phyloP scores from a whole-genome alignment of 2,888 invertebrate genomes.

The Eutolmus rufibarbis region DNA sequence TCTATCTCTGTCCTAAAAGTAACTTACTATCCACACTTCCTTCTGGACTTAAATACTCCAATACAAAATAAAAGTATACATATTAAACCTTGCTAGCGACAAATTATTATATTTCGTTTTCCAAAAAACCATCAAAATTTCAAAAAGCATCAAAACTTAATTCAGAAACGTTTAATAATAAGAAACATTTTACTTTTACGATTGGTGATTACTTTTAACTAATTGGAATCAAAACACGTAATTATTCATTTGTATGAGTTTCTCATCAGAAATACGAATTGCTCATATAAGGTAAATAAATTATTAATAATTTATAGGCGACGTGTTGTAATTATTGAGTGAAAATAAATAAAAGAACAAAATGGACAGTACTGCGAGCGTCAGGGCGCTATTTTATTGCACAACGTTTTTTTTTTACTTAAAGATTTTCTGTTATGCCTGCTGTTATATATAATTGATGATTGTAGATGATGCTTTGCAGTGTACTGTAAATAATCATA shows the following conservation, averaged over 20 bases:
- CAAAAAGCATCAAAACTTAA: background rate
- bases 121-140: background rate
- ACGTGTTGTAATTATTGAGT: background rate
- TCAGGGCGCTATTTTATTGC: constrained; percentile 56
- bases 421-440: constrained; percentile 35
- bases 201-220: constrained; percentile 2
- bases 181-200: background rate
- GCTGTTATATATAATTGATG: constrained; percentile 14
- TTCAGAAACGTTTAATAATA: background rate
- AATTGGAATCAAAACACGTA: background rate
- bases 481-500: background rate
- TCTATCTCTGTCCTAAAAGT: constrained; percentile 13
- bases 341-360: background rate
- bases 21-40: background rate
- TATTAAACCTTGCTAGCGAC: background rate
- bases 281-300: constrained; percentile 2
- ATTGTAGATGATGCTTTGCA: background rate
- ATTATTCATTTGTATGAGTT: constrained; percentile 18
- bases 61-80: background rate
- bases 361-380: constrained; percentile 52
- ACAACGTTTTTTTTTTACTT: constrained; percentile 50
- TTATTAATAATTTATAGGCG: constrained; percentile 1
- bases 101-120: background rate
- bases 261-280: background rate
- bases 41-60: background rate